Base-by-base conservation (phyloP, 2,888 invertebrate genomes). In the Xanthia icteritia region DNA sequence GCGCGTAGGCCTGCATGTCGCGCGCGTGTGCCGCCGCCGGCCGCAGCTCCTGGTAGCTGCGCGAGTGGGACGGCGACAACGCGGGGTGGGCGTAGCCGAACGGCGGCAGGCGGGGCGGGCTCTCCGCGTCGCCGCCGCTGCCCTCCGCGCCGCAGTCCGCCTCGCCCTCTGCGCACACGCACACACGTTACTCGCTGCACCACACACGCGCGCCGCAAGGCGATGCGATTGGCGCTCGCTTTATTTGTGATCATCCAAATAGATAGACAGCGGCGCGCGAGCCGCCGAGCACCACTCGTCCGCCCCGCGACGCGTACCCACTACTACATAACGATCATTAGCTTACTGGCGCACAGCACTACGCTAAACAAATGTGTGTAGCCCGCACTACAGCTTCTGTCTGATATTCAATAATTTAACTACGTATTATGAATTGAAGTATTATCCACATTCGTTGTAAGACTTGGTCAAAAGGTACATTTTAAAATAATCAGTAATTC, bases 21-120 rank as follows among this genome's bases (percentile, higher is more conserved):
- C 96, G 95, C 92, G 94, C 92, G 94, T 93, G 92, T 92, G 94
- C 87, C 89, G 89, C 91, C 86, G 94, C 93, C 88, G 94, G 94
- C 90, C 95, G 94, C 92, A 96, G 94, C 95, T 96, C 96, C 94
- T 96, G 95, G 95, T 96, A 95, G 95, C 95, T 93, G 94, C 95
- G 95, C 93, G 94, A 92, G 92, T 90, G 94, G 91, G 94, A 91
- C 93, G 95, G 94, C 92, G 95, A 93, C 91, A 91, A 90, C 85
- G 86, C 90, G 89, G 91, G 90, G 92, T 91, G 94, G 94, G 95
- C 95, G 94, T 93, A 94, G 91, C 94, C 94, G 92, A 90, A 92
- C 91, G 92, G 86, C 87, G 91, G 91, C 91, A 90, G 92, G 92
- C 93, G 94, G 93, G 94, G 94, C 92, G 95, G 94, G 92, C 95